A percentile compares a stretch with the other conserved stretches of the same genome.
phyloP scores from a whole-genome alignment of 1,140 invertebrate species.

The Maniola jurtina region DNA sequence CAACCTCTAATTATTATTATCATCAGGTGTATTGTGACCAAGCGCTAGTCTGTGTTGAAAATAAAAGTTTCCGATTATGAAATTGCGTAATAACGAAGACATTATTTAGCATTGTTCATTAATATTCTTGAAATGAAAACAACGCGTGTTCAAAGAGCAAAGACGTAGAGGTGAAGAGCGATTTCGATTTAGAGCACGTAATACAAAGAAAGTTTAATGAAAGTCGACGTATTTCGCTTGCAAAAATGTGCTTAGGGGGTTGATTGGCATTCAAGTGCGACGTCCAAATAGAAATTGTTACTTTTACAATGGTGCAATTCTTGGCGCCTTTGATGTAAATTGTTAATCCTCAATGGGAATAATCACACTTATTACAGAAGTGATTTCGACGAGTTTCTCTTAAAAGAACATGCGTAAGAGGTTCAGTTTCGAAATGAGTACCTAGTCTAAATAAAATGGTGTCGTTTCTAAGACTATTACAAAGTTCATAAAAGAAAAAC shows the following conservation, averaged over 20 bases:
- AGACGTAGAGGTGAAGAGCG: neutral
- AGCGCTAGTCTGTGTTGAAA: too few relatives aligned
- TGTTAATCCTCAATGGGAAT: slow-evolving; percentile 12
- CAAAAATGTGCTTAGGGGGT: slow-evolving; percentile 32
- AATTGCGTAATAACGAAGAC: neutral
- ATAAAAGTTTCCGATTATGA: neutral
- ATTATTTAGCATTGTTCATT: neutral
- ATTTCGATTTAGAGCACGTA: slow-evolving; percentile 42
- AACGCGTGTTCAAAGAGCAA: slow-evolving; percentile 1
- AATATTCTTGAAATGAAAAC: neutral
- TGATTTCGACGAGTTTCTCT: neutral
- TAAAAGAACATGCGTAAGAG: neutral
- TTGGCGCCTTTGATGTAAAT: neutral
- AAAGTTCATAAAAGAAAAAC: too few relatives aligned
- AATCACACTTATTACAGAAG: slow-evolving; percentile 24
- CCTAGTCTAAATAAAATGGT: neutral
- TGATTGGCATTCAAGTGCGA: slow-evolving; percentile 39
- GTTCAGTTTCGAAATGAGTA: neutral
- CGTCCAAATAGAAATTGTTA: slow-evolving; percentile 21
- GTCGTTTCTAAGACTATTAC: too few relatives aligned
- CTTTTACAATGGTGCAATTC: slow-evolving; percentile 14
- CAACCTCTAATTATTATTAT: too few relatives aligned
- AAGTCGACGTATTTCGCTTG: slow-evolving; percentile 39
- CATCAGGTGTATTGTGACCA: too few relatives aligned
- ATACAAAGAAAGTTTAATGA: slow-evolving; percentile 54